These are phyloP conservation scores for Centropyge bicolor DNA, from an alignment of 2,797 vertebrate species.

Conservation along the genomic window DNA sequence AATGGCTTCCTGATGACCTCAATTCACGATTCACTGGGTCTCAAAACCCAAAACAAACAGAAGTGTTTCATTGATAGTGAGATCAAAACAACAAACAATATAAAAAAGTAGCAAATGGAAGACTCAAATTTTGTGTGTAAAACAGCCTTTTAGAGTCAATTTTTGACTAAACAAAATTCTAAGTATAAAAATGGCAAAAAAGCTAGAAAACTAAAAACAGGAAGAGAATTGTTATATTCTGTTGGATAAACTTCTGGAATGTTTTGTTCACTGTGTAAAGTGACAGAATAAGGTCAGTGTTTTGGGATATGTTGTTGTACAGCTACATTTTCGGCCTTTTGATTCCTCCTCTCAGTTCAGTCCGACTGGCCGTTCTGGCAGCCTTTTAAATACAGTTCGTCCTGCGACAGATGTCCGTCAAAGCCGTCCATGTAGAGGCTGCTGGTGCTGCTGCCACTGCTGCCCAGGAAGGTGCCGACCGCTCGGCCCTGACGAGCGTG, in stretches of 20 bases:
- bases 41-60: not conserved
- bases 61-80: slow-evolving; percentile 5
- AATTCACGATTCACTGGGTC: not conserved
- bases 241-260: slow-evolving; percentile 73
- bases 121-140: slow-evolving; percentile 62
- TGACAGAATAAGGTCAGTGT: slow-evolving; percentile 68
- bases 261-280: slow-evolving; percentile 68
- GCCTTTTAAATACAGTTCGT: slow-evolving; percentile 92
- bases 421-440: slow-evolving; percentile 92
- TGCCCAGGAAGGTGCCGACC: slow-evolving; percentile 91
- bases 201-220: slow-evolving; percentile 57
- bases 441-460: slow-evolving; percentile 86
- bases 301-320: slow-evolving; percentile 68
- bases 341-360: slow-evolving; percentile 73
- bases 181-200: slow-evolving; percentile 64
- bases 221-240: slow-evolving; percentile 39
- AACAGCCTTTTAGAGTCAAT: slow-evolving; percentile 34
- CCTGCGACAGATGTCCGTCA: slow-evolving; percentile 93
- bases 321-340: slow-evolving; percentile 70
- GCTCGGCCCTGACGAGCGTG: slow-evolving; percentile 97
- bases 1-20: slow-evolving; percentile 18
- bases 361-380: slow-evolving; percentile 92
- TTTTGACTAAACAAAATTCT: slow-evolving; percentile 41
- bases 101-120: slow-evolving; percentile 67
- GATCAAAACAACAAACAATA: slow-evolving; percentile 44